phyloP scores from a whole-genome alignment of 2,113 vertebrate genomes.

The Ia io region DNA sequence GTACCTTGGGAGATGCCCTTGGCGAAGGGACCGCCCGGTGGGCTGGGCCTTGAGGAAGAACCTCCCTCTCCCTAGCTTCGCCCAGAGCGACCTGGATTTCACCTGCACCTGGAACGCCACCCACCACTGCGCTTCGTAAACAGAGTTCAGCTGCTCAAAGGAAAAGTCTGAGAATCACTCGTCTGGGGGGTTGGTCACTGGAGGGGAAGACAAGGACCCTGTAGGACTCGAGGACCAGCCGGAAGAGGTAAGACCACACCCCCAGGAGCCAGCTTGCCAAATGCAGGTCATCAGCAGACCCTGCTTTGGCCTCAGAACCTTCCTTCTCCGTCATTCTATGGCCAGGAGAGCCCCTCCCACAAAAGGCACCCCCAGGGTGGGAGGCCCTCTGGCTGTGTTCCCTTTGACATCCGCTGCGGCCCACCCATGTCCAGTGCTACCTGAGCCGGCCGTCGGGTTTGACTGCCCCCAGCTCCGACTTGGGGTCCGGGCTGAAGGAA shows the following conservation, averaged over 20 bases:
- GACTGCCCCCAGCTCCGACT: slow-evolving; percentile 90
- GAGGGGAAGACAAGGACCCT: background rate
- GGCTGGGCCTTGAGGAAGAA: background rate
- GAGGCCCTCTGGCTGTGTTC: slow-evolving; percentile 73
- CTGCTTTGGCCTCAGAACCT: background rate
- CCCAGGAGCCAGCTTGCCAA: background rate
- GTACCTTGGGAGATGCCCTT: background rate
- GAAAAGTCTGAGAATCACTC: slow-evolving; percentile 26
- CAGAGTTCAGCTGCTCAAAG: slow-evolving; percentile 41
- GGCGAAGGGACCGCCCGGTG: rapidly evolving
- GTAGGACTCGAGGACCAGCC: background rate
- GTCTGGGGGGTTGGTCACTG: background rate
- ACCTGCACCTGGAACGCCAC: background rate
- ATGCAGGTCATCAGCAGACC: background rate
- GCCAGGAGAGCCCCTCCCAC: background rate
- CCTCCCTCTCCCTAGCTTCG: background rate
- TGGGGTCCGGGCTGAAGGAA: slow-evolving; percentile 96
- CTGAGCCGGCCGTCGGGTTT: slow-evolving; percentile 93
- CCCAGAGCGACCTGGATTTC: background rate
- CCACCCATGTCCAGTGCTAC: slow-evolving; percentile 85
- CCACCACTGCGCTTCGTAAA: background rate
- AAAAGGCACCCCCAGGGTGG: background rate
- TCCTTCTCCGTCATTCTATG: background rate
- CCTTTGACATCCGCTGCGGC: slow-evolving; percentile 53
- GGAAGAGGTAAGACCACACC: background rate